Base-by-base conservation (phyloP, 2,113 vertebrate species). In the Sebastes fasciatus region DNA sequence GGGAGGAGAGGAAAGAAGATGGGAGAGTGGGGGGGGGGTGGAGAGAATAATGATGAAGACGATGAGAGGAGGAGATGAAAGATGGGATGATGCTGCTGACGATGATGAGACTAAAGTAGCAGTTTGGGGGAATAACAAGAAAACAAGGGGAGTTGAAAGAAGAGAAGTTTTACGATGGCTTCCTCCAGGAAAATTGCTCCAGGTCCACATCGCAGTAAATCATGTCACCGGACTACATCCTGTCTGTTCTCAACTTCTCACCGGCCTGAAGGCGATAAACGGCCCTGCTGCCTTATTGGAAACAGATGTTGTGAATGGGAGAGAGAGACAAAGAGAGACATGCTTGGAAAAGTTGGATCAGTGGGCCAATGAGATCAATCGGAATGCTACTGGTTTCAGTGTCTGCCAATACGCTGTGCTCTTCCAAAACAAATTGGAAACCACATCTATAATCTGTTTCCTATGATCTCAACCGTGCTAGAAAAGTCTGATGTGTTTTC, bases 151-250 rank as follows among this genome's bases (percentile, higher is more conserved):
- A 68, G 64, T 7, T 48, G 78, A 57, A 81, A 81, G 60, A 72
- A 6, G 72, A 90, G 79, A 85, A 57, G 63, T 85, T 91, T 49
- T 83, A 83, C 16, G 26, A 63, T 0, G 51, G 58, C 63, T 76
- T 79, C 80, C 78, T 49, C 78, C 67, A 66, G 86, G 64, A 84
- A 89, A 54, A 68, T 8, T 46, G 54, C 86, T 58, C 54, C 13
- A 1, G 66, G 34, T 80, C 69, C 67, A 67, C 69, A 49, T 86
- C 55, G 66, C 58, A 77, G 67, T 90, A 86, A 92, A 93, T 92
- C 81, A 87, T 81, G 84, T 92, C 91, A 82, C 78, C 85, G 40
- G 85, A 89, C 88, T 87, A 83, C 91, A 87, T 92, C 92, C 89
- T 92, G 92, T 83, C 88, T 88, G 87, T 85, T 86, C 87, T 86